Conservation (phyloP, 2,113 vertebrate species). For the Aldabrachelys gigantea region DNA sequence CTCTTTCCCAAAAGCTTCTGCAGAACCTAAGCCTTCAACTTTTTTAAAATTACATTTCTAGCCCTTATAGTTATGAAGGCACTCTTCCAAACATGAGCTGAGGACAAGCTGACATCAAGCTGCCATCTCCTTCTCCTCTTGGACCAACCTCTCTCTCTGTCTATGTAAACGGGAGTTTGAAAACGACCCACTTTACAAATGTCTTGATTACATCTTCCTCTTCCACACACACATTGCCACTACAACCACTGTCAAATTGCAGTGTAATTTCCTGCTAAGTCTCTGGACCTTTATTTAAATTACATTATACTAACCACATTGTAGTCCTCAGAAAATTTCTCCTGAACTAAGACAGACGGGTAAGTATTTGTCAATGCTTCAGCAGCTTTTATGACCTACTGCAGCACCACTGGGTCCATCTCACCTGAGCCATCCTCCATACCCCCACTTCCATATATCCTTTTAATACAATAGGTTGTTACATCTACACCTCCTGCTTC, state of each 20-base stretch:
- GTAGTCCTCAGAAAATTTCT: constrained; percentile 45
- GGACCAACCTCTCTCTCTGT: not conserved
- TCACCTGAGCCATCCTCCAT: not conserved
- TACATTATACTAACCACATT: constrained; percentile 67
- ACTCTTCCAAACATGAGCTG: not conserved
- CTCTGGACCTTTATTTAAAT: constrained; percentile 64
- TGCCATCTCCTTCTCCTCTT: not conserved
- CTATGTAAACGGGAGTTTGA: not conserved
- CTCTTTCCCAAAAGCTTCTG: not conserved
- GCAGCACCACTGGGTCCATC: not conserved
- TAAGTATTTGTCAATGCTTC: constrained; percentile 47
- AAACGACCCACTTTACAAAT: not conserved
- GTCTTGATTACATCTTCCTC: not conserved
- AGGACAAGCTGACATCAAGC: not conserved
- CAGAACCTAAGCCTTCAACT: not conserved
- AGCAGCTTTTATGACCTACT: not conserved
- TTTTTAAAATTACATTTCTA: not conserved
- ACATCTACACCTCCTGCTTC: not conserved
- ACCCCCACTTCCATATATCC: not conserved
- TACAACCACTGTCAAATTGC: constrained; percentile 64
- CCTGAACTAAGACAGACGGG: constrained; percentile 62
- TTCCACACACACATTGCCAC: constrained; percentile 39
- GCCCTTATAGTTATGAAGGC: not conserved
- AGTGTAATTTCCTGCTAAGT: constrained; percentile 58
- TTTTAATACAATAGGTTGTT: not conserved